These are phyloP conservation scores for Amblyopsis rosae DNA, from an alignment of 2,113 vertebrate species.

Conservation along the genomic window DNA sequence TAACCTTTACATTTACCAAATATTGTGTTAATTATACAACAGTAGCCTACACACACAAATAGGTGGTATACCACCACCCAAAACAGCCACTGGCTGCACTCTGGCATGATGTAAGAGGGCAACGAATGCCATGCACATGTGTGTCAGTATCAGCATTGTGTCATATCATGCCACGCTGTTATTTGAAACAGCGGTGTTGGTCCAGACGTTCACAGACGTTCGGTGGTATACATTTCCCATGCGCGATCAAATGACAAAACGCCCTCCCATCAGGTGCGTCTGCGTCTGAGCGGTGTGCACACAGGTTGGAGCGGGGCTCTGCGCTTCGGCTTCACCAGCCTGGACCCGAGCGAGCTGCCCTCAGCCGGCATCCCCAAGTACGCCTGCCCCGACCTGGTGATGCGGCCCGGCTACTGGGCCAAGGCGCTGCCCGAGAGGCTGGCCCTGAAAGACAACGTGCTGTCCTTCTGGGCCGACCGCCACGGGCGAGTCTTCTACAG, in stretches of 20 bases:
- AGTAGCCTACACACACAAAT: too few species aligned
- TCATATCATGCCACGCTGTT: too few species aligned
- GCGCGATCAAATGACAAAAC: neutral
- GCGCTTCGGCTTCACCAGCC: slow-evolving; percentile 94
- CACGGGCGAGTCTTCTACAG: slow-evolving; percentile 97
- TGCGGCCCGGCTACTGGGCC: slow-evolving; percentile 94
- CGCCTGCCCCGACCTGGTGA: slow-evolving; percentile 95
- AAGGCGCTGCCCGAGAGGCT: slow-evolving; percentile 96
- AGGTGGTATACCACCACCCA: too few species aligned
- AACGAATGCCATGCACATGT: too few species aligned
- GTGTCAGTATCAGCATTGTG: too few species aligned
- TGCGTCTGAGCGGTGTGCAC: slow-evolving; percentile 90
- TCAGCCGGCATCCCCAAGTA: slow-evolving; percentile 95
- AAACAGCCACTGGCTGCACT: too few species aligned
- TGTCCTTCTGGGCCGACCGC: slow-evolving; percentile 97
- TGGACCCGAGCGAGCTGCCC: slow-evolving; percentile 90
- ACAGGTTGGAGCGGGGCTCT: slow-evolving; percentile 96
- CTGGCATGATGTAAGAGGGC: too few species aligned
- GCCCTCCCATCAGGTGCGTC: slow-evolving; percentile 74
- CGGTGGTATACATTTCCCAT: neutral
- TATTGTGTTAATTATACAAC: too few species aligned
- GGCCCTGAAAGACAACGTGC: slow-evolving; percentile 88
- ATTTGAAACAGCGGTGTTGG: too few species aligned
- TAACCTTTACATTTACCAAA: too few species aligned
- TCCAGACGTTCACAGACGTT: too few species aligned